Percentiles rank a stretch among this genome's conserved stretches.
Conservation (phyloP, 2,797 vertebrate species). For the Enteromius viviparus region DNA sequence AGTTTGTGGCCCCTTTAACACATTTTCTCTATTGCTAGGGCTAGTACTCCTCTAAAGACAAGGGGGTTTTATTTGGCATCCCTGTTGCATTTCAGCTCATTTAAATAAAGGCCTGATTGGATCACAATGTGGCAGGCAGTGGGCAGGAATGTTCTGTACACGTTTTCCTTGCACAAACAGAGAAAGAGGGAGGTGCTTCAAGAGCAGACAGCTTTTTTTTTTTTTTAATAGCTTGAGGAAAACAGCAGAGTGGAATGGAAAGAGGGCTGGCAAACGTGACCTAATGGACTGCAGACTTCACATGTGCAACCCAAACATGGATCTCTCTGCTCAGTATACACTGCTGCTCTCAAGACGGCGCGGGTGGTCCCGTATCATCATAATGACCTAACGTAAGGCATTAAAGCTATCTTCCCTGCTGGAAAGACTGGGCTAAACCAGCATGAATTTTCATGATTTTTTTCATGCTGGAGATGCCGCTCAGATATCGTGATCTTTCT, state of each 20-base stretch:
- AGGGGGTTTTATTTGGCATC: conserved; percentile 36
- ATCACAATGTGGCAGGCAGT: conserved; percentile 35
- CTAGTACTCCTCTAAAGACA: not conserved
- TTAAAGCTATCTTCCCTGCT: not conserved
- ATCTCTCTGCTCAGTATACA: conserved; percentile 35
- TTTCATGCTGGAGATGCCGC: not conserved
- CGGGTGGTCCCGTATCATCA: conserved; percentile 24
- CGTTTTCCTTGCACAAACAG: conserved; percentile 50
- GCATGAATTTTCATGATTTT: not conserved
- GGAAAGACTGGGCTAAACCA: not conserved
- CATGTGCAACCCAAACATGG: conserved; percentile 46
- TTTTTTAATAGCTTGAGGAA: conserved; percentile 31
- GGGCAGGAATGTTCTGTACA: conserved; percentile 24
- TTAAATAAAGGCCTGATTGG: conserved; percentile 29
- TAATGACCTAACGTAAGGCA: not conserved
- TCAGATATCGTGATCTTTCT: not conserved
- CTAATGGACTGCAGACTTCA: conserved; percentile 53
- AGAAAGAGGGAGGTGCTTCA: not conserved
- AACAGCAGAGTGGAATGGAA: conserved; percentile 14
- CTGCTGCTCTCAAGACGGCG: conserved; percentile 21
- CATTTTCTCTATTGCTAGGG: not conserved
- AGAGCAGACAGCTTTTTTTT: conserved; percentile 33
- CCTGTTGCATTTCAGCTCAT: conserved; percentile 33
- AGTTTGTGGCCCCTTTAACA: not conserved
- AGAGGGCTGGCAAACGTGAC: conserved; percentile 38